Evolutionary conservation across 2,113 vertebrate genomes (phyloP), one percentile per base, ranked within the genome.

Genomic region (Bujurquina vittata): DNA sequence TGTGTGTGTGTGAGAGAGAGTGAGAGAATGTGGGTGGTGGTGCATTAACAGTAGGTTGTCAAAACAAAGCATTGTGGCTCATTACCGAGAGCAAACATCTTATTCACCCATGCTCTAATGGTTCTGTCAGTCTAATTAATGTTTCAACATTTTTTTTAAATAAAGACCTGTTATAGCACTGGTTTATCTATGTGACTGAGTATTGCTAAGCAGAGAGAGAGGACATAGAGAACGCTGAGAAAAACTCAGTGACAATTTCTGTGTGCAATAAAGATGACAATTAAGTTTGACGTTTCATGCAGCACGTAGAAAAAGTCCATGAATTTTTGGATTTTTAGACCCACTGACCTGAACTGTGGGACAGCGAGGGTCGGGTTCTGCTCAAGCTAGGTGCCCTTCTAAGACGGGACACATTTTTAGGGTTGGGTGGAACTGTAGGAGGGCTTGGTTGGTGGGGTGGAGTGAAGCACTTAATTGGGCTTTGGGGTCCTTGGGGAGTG

Each of bases 371-470:
- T 11, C 79, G 87, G 1, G 93, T 89, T 60, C 94, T 95, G 91
- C 89, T 97, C 78, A 97, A 90, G 92, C 94, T 96, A 3, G 95
- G 89, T 0, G 95, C 90, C 88, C 93, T 95, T 83, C 95, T 96
- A 5, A 97, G 58, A 2, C 94, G 89, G 11, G 93, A 85, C 14
- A 40, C 17, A 26, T 91, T 92, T 84, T 90, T 94, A 26, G 92
- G 77, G 73, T 91, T 93, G 14, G 93, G 93, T 26, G 94, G 90
- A 31, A 91, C 83, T 2, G 91, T 87, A 11, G 96, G 95, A 3
- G 95, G 95, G 29, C 93, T 95, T 1, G 95, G 96, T 61, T 95
- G 95, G 88, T 94, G 93, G 12, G 95, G 91, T 5, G 94, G 93
- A 52, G 91, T 96, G 35, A 92, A 85, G 83, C 91, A 81, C 75